Evolutionary conservation across 2,888 invertebrate species (phyloP).

Genomic region (Ecliptopera silaceata): DNA sequence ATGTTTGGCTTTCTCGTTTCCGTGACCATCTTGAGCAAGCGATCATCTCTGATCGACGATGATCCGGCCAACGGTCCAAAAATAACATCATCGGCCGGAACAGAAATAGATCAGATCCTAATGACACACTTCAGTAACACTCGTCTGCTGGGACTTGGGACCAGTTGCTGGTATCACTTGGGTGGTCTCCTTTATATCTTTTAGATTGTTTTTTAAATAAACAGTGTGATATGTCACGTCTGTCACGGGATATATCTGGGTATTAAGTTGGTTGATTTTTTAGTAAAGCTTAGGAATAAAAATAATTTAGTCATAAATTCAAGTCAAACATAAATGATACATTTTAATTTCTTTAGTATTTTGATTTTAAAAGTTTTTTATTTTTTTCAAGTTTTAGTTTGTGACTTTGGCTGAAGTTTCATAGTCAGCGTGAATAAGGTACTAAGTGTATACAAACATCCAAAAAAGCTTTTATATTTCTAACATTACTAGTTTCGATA

Average conservation of each 20-base stretch:
- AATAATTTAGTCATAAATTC: neutral
- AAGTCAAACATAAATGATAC: no score
- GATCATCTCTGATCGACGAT: slow-evolving; percentile 65
- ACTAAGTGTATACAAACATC: no score
- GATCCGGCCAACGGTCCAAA: slow-evolving; percentile 53
- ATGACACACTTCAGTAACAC: slow-evolving; percentile 70
- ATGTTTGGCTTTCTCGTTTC: slow-evolving; percentile 36
- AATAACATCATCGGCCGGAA: slow-evolving; percentile 46
- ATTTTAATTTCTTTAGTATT: no score
- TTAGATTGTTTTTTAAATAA: slow-evolving; percentile 34
- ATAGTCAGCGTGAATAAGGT: no score
- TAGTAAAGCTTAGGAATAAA: neutral
- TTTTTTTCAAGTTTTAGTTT: no score
- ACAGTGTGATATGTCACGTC: slow-evolving; percentile 11
- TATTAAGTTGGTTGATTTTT: neutral
- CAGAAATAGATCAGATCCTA: slow-evolving; percentile 70
- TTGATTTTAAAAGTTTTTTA: no score
- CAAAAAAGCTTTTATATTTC: no score
- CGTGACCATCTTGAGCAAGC: slow-evolving; percentile 47
- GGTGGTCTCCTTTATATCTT: slow-evolving; percentile 62
- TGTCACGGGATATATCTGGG: neutral
- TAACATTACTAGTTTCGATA: no score
- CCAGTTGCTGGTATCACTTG: slow-evolving; percentile 59
- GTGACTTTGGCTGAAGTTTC: no score
- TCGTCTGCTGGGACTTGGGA: slow-evolving; percentile 49